Evolutionary conservation across 2,113 vertebrate genomes (phyloP).

Genomic region (Tichodroma muraria): DNA sequence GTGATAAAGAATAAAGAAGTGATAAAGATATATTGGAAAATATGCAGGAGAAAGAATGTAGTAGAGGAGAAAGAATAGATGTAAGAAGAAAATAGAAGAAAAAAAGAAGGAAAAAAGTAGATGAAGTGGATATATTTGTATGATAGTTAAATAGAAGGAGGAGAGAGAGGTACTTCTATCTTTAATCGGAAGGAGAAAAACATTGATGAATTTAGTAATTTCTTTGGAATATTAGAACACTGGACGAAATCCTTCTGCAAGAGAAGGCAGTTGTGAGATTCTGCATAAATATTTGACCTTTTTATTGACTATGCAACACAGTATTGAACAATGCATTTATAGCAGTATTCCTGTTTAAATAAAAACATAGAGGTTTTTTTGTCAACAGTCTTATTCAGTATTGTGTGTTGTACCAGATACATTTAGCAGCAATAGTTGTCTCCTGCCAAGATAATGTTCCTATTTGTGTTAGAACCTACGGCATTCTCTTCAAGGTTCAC

Average conservation of each 20-base stretch:
- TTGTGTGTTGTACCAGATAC: background rate
- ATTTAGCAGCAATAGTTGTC: background rate
- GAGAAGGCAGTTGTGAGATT: background rate
- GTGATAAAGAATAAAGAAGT: background rate
- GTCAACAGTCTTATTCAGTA: background rate
- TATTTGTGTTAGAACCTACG: background rate
- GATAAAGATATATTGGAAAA: background rate
- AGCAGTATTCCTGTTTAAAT: background rate
- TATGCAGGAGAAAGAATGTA: background rate
- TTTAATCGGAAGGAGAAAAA: background rate
- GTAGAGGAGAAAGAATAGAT: background rate
- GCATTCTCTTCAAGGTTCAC: background rate
- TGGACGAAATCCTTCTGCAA: background rate
- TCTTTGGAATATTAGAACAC: background rate
- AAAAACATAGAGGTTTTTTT: accelerated
- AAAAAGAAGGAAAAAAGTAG: background rate
- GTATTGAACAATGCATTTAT: background rate
- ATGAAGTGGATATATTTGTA: background rate
- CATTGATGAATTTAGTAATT: background rate
- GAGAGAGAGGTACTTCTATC: background rate
- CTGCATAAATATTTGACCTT: background rate
- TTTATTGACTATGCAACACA: background rate
- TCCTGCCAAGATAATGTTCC: background rate
- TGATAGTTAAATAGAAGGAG: background rate
- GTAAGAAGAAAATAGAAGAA: background rate